Percentiles rank a stretch among this genome's conserved stretches.
Conservation (phyloP, 2,888 invertebrate species). For the Oxyscelio sp. region DNA sequence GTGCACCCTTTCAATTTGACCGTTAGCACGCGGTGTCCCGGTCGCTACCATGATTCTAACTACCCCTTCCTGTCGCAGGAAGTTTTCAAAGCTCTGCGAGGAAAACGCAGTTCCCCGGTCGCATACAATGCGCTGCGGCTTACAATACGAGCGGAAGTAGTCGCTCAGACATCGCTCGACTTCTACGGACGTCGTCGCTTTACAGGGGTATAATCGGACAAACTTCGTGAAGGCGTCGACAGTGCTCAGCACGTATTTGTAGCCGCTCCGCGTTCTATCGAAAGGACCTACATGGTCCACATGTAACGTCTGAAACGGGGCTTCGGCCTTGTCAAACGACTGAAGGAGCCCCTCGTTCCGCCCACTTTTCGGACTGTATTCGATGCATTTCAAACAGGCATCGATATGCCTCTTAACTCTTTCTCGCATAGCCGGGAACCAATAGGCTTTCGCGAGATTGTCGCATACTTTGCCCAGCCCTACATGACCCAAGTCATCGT, state of each 20-base stretch:
- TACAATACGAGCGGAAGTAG: neutral
- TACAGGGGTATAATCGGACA: neutral
- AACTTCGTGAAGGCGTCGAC: neutral
- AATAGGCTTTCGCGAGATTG: constrained; percentile 55
- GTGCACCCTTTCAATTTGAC: neutral
- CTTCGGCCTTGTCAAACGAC: constrained; percentile 77
- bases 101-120: neutral
- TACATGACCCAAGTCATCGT: constrained; percentile 66
- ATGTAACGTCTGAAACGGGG: constrained; percentile 73
- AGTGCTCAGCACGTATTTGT: neutral
- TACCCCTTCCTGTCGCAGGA: too few relatives aligned
- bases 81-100: too few relatives aligned
- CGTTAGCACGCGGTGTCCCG: neutral
- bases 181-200: neutral
- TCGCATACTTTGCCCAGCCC: constrained; percentile 53
- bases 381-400: constrained; percentile 75
- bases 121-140: neutral
- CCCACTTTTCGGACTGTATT: constrained; percentile 64
- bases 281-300: neutral
- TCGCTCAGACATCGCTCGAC: neutral
- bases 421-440: constrained; percentile 64
- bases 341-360: constrained; percentile 76
- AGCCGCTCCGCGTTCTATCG: neutral
- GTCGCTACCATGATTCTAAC: neutral
- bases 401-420: constrained; percentile 64